Base-by-base conservation (phyloP, 2,888 invertebrate species). In the Noctua comes region DNA sequence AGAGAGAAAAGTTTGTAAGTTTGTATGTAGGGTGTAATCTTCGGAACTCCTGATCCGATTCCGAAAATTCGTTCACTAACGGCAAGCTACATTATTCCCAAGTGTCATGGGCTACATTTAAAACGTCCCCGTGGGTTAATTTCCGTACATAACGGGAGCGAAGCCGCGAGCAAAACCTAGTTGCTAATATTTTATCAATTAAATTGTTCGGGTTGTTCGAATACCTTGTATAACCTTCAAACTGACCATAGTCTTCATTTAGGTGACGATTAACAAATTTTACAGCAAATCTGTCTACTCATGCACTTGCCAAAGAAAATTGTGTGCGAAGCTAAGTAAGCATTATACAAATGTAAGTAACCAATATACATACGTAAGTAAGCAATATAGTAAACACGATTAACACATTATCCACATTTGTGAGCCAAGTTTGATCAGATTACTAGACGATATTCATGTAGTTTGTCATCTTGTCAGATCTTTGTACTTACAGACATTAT, bases 341-440 rank as follows among this genome's bases (percentile, higher is more conserved):
- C 31, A 31, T 24, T 36, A 64, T 13, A 24, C 64, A 31, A 66
- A 77, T 43, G 36, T 21, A 57, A 48, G 27, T 54, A 69, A 69
- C 31, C 31, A 36, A 40, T 65, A 24, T n/a, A 40, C 40, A 36
- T 59, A 77, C 36, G 27, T 21, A 57, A 24, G 40, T 62, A 68
- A 59, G 64, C 40, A 68, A 73, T 59, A 43, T 21, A 59, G 70
- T 64, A 36, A 73, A 78, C 31, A 78, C 36, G 65, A 78, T 78
- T 74, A 66, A 71, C 73, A 85, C 73, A 73, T 73, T 70, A 71
- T 66, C 21, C 59, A 68, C n/a, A 70, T 75, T 40, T 7, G 54
- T 48, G 2, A 48, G 0, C 24, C n/a, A n/a, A 68, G 36, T 83
- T 85, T 83, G 85, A 77, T 64, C 82, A 85, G 68, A 85, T 84